These are phyloP conservation scores for Platyura marginata DNA, from an alignment of 1,140 invertebrate species.

Conservation along the genomic window DNA sequence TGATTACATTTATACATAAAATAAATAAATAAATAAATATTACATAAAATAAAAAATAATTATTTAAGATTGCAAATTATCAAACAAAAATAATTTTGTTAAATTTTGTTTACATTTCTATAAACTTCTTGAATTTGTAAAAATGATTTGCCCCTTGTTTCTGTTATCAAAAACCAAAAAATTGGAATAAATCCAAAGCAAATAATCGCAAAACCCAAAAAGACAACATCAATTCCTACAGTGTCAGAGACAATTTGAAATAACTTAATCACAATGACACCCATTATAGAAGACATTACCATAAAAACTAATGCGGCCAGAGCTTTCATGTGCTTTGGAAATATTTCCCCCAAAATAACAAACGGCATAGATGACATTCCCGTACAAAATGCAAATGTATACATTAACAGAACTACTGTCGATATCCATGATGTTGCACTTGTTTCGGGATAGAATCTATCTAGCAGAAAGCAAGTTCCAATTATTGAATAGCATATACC, in stretches of 20 bases:
- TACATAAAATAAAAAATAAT: too few species aligned
- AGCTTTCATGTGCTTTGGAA: conserved; percentile 47
- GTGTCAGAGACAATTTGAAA: background rate
- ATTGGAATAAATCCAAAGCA: background rate
- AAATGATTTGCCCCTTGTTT: conserved; percentile 6
- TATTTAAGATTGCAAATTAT: too few species aligned
- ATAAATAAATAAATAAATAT: too few species aligned
- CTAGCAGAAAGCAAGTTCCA: conserved; percentile 40
- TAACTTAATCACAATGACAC: background rate
- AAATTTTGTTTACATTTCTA: too few species aligned
- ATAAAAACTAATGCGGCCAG: conserved; percentile 35
- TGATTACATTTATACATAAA: too few species aligned
- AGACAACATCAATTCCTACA: background rate
- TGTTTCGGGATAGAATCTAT: conserved; percentile 7
- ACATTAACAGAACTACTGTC: conserved; percentile 42
- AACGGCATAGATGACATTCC: conserved; percentile 52
- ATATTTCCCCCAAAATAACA: conserved; percentile 53
- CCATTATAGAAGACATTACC: background rate
- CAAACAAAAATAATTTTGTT: too few species aligned
- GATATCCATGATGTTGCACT: conserved; percentile 28
- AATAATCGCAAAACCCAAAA: background rate
- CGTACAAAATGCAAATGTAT: conserved; percentile 47
- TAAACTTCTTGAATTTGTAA: too few species aligned
- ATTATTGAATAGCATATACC: conserved; percentile 31
- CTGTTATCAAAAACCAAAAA: background rate